Percentiles rank a stretch among this genome's conserved stretches.
phyloP scores from a whole-genome alignment of 1,140 invertebrate genomes.

The Diorhabda elongata region DNA sequence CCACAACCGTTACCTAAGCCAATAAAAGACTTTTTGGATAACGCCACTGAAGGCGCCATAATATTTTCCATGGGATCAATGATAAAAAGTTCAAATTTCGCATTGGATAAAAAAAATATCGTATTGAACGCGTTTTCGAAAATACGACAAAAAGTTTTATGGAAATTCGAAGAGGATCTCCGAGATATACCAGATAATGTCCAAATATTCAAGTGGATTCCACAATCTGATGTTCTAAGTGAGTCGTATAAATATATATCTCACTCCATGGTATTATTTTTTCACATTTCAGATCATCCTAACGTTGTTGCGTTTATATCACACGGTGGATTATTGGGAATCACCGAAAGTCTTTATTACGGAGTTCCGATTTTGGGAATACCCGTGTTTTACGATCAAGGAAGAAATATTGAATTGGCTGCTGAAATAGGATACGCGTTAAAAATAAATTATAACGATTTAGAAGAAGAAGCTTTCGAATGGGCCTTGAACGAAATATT shows the following conservation, averaged over 20 bases:
- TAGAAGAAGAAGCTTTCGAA: constrained; percentile 40
- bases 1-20: not conserved
- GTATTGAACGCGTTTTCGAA: constrained; percentile 50
- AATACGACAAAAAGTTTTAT: constrained; percentile 54
- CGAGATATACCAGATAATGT: constrained; percentile 52
- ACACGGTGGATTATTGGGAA: constrained; percentile 37
- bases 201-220: constrained; percentile 52
- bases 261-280: not conserved
- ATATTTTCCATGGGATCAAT: constrained; percentile 54
- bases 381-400: constrained; percentile 43
- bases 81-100: constrained; percentile 48
- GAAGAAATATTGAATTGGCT: constrained; percentile 37
- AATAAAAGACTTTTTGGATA: constrained; percentile 1
- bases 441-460: constrained; percentile 37
- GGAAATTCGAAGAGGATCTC: constrained; percentile 55
- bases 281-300: constrained; percentile 33
- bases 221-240: constrained; percentile 61
- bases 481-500: constrained; percentile 39
- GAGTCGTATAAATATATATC: constrained; percentile 22
- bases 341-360: constrained; percentile 49
- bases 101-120: constrained; percentile 42
- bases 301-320: constrained; percentile 36
- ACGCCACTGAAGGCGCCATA: constrained; percentile 31
- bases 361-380: constrained; percentile 53
- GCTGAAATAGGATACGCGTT: constrained; percentile 31